Conservation (phyloP, 2,113 vertebrate genomes). For the Amazona guildingii region DNA sequence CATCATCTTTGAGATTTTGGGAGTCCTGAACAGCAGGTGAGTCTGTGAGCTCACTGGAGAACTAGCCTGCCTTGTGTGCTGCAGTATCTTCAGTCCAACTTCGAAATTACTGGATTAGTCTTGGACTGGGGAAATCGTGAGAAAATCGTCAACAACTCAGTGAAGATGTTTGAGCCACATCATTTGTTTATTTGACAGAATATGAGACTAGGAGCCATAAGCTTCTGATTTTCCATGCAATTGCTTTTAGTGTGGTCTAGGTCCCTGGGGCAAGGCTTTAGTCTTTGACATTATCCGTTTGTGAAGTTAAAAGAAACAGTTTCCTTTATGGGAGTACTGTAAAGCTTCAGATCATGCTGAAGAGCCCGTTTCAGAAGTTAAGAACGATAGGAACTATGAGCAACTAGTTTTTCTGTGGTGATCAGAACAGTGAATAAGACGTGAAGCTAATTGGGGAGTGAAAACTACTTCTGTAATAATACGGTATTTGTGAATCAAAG, state of each 20-base stretch:
- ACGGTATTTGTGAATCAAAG: not conserved
- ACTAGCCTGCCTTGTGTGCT: not conserved
- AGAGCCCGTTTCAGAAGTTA: not conserved
- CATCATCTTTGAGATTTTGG: conserved; percentile 98
- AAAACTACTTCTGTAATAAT: not conserved
- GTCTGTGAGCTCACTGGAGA: not conserved
- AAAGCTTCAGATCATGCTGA: not conserved
- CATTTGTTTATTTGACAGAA: not conserved
- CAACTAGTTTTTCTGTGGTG: not conserved
- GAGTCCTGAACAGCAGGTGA: conserved; percentile 92
- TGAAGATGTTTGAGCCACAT: not conserved
- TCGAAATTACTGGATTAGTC: not conserved
- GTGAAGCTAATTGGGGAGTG: not conserved
- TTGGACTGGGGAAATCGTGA: not conserved
- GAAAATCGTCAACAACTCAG: not conserved
- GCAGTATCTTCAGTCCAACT: not conserved
- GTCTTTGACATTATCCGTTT: not conserved
- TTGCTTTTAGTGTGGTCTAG: not conserved
- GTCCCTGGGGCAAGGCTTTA: not conserved
- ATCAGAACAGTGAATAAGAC: not conserved
- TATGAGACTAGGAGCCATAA: not conserved
- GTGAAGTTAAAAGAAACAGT: not conserved
- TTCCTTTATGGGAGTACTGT: not conserved
- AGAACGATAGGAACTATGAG: not conserved
- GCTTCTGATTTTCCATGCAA: not conserved